phyloP scores from a whole-genome alignment of 2,888 invertebrate species.

The Subacronicta megacephala region DNA sequence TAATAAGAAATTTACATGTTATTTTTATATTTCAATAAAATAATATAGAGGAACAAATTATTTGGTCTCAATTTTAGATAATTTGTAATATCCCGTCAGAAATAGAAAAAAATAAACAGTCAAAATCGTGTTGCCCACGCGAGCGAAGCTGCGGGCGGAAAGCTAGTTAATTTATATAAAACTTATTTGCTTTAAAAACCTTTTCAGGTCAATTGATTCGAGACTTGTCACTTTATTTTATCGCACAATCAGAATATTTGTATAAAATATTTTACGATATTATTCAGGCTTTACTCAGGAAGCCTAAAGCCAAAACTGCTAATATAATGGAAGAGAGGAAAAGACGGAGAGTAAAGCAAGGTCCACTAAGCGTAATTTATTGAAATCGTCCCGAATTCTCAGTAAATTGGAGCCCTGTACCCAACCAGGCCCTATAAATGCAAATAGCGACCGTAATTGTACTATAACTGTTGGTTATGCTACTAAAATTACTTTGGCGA shows the following conservation, averaged over 20 bases:
- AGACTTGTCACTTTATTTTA: no score
- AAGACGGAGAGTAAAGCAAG: conserved; percentile 9
- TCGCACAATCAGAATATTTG: not conserved
- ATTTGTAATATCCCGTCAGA: no score
- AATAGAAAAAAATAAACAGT: no score
- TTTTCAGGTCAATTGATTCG: no score
- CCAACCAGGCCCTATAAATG: conserved; percentile 52
- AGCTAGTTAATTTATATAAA: no score
- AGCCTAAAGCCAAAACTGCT: not conserved
- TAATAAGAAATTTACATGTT: no score
- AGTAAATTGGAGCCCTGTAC: conserved; percentile 11
- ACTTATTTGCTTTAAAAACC: no score
- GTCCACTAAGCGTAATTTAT: conserved; percentile 39
- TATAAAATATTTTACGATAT: not conserved
- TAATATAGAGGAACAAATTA: no score
- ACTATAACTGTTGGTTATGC: conserved; percentile 18
- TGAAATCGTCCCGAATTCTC: conserved; percentile 29
- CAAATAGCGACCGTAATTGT: conserved; percentile 56
- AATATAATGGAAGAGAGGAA: conserved; percentile 1
- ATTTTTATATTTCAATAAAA: no score
- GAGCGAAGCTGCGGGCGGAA: no score
- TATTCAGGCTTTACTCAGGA: not conserved
- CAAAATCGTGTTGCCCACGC: no score
- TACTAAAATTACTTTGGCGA: conserved; percentile 45
- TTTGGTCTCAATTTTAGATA: no score